Percentiles rank a stretch among this genome's conserved stretches.
Conservation (phyloP, 2,113 vertebrate genomes). For the Gymnorhina tibicen region DNA sequence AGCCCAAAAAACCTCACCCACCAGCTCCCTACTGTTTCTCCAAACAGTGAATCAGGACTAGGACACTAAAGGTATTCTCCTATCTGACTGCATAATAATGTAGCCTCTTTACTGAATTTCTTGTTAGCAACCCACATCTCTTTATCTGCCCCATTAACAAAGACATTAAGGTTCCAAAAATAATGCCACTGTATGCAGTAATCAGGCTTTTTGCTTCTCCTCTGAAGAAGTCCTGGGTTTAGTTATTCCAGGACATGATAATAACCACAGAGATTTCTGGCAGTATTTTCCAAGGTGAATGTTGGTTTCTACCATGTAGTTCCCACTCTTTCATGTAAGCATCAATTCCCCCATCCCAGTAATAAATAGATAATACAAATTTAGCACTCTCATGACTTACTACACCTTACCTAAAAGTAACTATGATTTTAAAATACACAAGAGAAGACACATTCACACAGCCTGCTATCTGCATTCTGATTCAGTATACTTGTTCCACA, state of each 20-base stretch:
- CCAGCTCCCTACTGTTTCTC: neutral
- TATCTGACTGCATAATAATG: neutral
- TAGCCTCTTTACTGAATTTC: neutral
- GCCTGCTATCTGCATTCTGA: neutral
- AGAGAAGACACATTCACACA: neutral
- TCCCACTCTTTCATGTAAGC: neutral
- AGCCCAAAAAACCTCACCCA: neutral
- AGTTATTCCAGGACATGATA: neutral
- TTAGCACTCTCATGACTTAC: neutral
- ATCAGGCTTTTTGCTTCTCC: neutral
- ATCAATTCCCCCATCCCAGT: neutral
- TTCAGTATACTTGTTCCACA: neutral
- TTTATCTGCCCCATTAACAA: neutral
- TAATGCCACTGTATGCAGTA: neutral
- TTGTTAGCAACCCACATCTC: neutral
- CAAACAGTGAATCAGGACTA: neutral
- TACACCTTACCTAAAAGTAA: neutral
- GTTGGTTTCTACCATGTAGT: neutral
- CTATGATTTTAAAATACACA: neutral
- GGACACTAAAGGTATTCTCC: neutral
- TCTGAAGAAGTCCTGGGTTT: neutral
- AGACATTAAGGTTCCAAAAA: neutral
- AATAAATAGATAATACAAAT: neutral
- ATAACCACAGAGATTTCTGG: neutral
- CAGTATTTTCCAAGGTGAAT: neutral